These are phyloP conservation scores for Sebastes iracundus DNA, from an alignment of 2,797 vertebrate species.

Conservation along the genomic window DNA sequence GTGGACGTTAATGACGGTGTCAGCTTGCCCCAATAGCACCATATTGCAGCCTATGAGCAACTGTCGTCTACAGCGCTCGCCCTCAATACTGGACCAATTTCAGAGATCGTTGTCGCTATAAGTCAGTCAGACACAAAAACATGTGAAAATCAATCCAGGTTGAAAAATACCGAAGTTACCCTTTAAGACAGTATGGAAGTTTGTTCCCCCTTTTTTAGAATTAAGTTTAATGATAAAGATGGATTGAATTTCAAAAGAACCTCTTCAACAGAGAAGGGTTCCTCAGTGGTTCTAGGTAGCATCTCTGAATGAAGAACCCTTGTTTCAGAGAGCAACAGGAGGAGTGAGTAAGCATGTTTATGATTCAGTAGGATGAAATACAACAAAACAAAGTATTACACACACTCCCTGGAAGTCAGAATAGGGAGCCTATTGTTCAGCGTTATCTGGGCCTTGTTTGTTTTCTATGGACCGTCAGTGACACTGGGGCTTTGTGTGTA, in stretches of 20 bases:
- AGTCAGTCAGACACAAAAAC: no score
- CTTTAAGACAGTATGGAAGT: neutral
- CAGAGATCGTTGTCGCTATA: no score
- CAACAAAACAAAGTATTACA: conserved; percentile 65
- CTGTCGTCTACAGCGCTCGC: no score
- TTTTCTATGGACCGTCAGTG: conserved; percentile 72
- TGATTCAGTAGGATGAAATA: conserved; percentile 70
- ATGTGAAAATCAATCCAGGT: neutral
- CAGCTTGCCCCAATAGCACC: no score
- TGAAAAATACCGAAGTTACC: no score
- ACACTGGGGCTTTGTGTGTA: conserved; percentile 71
- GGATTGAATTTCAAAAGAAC: neutral
- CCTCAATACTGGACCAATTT: no score
- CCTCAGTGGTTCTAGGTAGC: neutral
- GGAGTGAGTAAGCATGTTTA: conserved; percentile 54
- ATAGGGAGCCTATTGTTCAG: conserved; percentile 79
- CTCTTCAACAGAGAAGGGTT: neutral
- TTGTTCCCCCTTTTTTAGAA: neutral
- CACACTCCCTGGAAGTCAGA: conserved; percentile 68
- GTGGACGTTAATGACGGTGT: no score
- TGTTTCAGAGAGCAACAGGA: conserved; percentile 18
- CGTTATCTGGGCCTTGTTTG: conserved; percentile 78
- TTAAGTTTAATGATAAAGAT: no score
- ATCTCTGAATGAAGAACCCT: neutral
- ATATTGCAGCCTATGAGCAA: no score